These are phyloP conservation scores for Anorthoa munda DNA, from an alignment of 2,888 invertebrate species.

Conservation along the genomic window DNA sequence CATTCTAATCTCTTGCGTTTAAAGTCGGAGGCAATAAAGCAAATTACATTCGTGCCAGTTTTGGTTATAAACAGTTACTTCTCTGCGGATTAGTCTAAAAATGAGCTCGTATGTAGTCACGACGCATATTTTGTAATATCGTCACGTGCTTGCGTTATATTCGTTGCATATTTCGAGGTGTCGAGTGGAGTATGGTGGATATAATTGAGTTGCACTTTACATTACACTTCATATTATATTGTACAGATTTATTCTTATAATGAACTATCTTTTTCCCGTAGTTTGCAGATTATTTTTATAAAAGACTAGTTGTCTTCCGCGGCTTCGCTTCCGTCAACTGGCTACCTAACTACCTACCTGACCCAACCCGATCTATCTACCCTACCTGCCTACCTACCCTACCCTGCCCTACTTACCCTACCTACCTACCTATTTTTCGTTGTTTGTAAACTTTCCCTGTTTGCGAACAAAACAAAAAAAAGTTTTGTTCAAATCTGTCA, in stretches of 20 bases:
- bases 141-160: slow-evolving; percentile 45
- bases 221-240: too few relatives aligned
- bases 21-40: slow-evolving; percentile 39
- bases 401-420: too few relatives aligned
- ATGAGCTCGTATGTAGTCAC: slow-evolving; percentile 49
- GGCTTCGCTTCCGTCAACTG: too few relatives aligned
- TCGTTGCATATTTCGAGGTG: slow-evolving; percentile 41
- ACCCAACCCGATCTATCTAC: too few relatives aligned
- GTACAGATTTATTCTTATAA: too few relatives aligned
- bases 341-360: too few relatives aligned
- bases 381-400: too few relatives aligned
- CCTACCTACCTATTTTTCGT: too few relatives aligned
- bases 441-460: too few relatives aligned
- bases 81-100: slow-evolving; percentile 41
- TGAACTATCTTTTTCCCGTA: too few relatives aligned
- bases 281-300: neutral
- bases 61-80: slow-evolving; percentile 53
- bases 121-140: slow-evolving; percentile 12
- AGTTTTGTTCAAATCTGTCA: too few relatives aligned
- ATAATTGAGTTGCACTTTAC: slow-evolving; percentile 26
- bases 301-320: neutral
- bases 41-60: slow-evolving; percentile 44
- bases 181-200: neutral
- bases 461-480: too few relatives aligned
- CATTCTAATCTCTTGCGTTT: slow-evolving; percentile 38